Percentiles rank a stretch among this genome's conserved stretches.
These are phyloP conservation scores for Drosophila asahinai DNA, from an alignment of 1,140 invertebrate species.

Conservation along the genomic window DNA sequence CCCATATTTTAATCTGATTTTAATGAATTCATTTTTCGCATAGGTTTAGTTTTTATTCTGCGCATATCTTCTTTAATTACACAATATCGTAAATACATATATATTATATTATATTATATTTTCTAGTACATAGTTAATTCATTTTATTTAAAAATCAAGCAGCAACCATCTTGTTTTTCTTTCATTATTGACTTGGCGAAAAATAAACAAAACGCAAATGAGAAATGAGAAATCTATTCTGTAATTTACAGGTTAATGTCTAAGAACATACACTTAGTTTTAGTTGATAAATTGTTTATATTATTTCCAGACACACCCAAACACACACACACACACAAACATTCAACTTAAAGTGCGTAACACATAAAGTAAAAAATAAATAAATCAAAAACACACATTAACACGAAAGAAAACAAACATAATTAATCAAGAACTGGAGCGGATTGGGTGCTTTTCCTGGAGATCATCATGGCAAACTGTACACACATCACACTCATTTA, in stretches of 20 bases:
- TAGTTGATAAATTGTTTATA: slow-evolving; percentile 76
- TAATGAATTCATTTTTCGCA: slow-evolving; percentile 45
- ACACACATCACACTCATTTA: slow-evolving; percentile 22
- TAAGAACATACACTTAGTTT: slow-evolving; percentile 63
- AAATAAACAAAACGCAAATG: slow-evolving; percentile 49
- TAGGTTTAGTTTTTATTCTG: slow-evolving; percentile 64
- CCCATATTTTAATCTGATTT: background rate
- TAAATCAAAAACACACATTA: slow-evolving; percentile 72
- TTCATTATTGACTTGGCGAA: slow-evolving; percentile 49
- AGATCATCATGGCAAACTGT: slow-evolving; percentile 60
- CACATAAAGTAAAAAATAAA: slow-evolving; percentile 71
- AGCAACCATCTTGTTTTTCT: slow-evolving; percentile 62
- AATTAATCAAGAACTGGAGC: slow-evolving; percentile 41
- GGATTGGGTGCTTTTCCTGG: slow-evolving; percentile 36
- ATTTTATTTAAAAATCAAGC: slow-evolving; percentile 66
- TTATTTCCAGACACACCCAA: slow-evolving; percentile 49
- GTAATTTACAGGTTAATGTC: slow-evolving; percentile 73
- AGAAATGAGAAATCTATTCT: slow-evolving; percentile 39
- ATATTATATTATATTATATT: slow-evolving; percentile 32
- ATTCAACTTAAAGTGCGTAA: slow-evolving; percentile 50
- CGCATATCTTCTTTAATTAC: slow-evolving; percentile 69
- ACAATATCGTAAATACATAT: slow-evolving; percentile 69
- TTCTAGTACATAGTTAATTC: slow-evolving; percentile 65
- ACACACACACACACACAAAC: slow-evolving; percentile 42
- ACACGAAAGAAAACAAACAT: slow-evolving; percentile 52